phyloP scores from a whole-genome alignment of 2,113 vertebrate species.

The Naja naja region DNA sequence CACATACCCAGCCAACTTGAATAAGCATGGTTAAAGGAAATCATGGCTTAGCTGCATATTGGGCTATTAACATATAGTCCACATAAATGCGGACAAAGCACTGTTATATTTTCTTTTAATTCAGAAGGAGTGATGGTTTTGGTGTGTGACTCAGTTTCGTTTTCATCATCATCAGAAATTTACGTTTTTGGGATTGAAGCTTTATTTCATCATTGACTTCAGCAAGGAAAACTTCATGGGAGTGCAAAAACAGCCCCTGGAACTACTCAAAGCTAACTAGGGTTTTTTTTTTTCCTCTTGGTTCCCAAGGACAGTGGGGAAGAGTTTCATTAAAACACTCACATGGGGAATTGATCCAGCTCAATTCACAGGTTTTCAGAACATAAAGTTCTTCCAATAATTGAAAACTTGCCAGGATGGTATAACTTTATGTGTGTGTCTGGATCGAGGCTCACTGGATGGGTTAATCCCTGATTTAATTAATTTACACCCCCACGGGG shows the following conservation, averaged over 20 bases:
- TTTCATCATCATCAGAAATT: background rate
- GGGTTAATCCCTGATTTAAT: background rate
- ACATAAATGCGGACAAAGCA: background rate
- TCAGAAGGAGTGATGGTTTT: background rate
- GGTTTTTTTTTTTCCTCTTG: background rate
- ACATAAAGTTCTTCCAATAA: background rate
- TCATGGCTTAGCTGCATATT: background rate
- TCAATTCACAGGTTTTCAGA: background rate
- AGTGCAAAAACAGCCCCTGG: background rate
- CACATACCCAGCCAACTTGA: too few relatives aligned
- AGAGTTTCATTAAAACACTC: background rate
- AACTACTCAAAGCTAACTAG: background rate
- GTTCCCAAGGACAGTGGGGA: background rate
- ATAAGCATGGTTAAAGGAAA: background rate
- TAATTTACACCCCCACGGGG: background rate
- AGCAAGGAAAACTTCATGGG: background rate
- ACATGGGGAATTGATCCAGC: background rate
- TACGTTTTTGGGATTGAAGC: background rate
- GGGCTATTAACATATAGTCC: background rate
- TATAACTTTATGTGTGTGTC: background rate
- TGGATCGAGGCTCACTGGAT: fast-evolving
- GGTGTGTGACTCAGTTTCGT: background rate
- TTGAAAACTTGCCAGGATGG: background rate
- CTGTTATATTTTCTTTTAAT: background rate
- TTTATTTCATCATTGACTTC: background rate